Percentiles rank a stretch among this genome's conserved stretches.
These are phyloP conservation scores for Heptranchias perlo DNA, from an alignment of 2,113 vertebrate genomes.

Conservation along the genomic window DNA sequence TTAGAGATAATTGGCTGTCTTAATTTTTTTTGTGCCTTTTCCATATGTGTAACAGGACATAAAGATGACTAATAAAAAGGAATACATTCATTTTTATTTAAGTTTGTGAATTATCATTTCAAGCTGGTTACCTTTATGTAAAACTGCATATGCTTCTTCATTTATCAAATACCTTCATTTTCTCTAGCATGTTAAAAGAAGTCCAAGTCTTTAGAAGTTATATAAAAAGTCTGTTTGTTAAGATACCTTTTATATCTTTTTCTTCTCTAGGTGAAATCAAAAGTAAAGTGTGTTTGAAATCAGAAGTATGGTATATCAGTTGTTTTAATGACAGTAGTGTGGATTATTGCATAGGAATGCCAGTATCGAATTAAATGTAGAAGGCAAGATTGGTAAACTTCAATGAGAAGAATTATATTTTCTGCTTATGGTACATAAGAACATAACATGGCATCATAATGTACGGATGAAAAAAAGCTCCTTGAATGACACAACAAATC, in stretches of 20 bases:
- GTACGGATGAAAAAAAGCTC: too few relatives aligned
- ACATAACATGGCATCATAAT: too few relatives aligned
- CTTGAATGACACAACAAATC: too few relatives aligned
- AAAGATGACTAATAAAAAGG: background rate
- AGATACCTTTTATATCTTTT: too few relatives aligned
- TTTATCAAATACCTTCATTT: too few relatives aligned
- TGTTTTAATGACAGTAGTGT: background rate
- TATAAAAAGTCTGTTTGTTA: too few relatives aligned
- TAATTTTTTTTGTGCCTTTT: background rate
- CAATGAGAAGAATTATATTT: too few relatives aligned
- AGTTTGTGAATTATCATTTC: background rate
- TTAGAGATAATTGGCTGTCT: background rate
- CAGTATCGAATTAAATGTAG: background rate
- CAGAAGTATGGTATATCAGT: background rate
- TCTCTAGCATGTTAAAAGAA: too few relatives aligned
- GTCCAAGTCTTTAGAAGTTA: too few relatives aligned
- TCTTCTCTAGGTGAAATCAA: too few relatives aligned
- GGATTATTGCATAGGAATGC: background rate
- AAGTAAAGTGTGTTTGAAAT: background rate
- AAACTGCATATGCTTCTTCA: background rate
- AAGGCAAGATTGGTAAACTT: background rate
- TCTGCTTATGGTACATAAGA: too few relatives aligned
- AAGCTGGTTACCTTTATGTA: background rate
- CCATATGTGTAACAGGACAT: background rate
- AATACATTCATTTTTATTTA: background rate